Evolutionary conservation across 2,888 invertebrate genomes (phyloP).

Genomic region (Opisthograptis luteolata): DNA sequence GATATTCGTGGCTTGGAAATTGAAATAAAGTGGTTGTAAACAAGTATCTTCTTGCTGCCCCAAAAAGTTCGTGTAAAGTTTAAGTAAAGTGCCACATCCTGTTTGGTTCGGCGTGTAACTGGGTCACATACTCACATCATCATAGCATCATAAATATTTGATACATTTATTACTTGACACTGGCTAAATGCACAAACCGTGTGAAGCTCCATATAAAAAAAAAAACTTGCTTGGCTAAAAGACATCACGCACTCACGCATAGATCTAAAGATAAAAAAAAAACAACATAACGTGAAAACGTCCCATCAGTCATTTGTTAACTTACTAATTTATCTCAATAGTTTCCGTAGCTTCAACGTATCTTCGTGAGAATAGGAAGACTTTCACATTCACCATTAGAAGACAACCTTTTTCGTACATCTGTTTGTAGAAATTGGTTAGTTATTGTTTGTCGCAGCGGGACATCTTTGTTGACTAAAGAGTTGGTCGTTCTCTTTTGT

Average conservation of each 20-base stretch:
- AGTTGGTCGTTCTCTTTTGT: slow-evolving; percentile 24
- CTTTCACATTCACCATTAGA: slow-evolving; percentile 60
- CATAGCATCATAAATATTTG: too few species aligned
- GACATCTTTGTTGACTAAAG: slow-evolving; percentile 35
- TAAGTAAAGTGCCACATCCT: too few species aligned
- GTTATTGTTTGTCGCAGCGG: slow-evolving; percentile 25
- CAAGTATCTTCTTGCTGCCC: too few species aligned
- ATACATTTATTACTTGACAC: too few species aligned
- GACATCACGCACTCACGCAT: slow-evolving; percentile 23
- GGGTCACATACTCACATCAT: too few species aligned
- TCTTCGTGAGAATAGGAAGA: slow-evolving; percentile 65
- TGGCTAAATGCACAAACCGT: too few species aligned
- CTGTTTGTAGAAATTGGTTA: slow-evolving; percentile 45
- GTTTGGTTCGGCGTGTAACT: too few species aligned
- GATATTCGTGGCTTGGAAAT: too few species aligned
- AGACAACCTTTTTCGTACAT: slow-evolving; percentile 51
- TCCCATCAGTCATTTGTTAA: slow-evolving; percentile 28
- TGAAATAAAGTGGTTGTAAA: too few species aligned
- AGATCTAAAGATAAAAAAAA: slow-evolving; percentile 17
- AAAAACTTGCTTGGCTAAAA: slow-evolving; percentile 12
- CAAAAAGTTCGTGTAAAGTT: too few species aligned
- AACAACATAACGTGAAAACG: slow-evolving; percentile 19
- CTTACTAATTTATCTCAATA: slow-evolving; percentile 26
- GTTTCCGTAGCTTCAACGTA: slow-evolving; percentile 56
- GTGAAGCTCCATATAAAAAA: too few species aligned